Percentiles rank a stretch among this genome's conserved stretches.
Evolutionary conservation across 2,797 vertebrate species (phyloP).

Genomic region (Denticeps clupeoides): DNA sequence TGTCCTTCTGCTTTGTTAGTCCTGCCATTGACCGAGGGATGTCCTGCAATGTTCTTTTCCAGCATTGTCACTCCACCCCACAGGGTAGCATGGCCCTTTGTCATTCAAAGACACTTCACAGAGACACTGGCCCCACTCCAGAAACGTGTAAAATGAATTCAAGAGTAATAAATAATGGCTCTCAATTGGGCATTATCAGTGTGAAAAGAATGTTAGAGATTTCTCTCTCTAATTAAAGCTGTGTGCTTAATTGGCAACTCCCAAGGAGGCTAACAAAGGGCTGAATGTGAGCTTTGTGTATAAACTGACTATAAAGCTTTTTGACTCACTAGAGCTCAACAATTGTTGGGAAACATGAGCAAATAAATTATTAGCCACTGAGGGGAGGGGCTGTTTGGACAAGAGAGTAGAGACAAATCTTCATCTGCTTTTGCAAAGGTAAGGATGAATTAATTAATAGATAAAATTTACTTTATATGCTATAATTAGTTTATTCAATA

Average conservation of each 20-base stretch:
- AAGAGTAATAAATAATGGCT: slow-evolving; percentile 46
- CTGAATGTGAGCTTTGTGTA: slow-evolving; percentile 53
- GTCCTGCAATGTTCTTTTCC: slow-evolving; percentile 15
- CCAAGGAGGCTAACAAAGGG: slow-evolving; percentile 45
- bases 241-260: slow-evolving; percentile 51
- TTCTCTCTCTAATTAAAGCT: slow-evolving; percentile 41
- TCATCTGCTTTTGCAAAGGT: too few relatives aligned
- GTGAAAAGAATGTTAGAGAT: slow-evolving; percentile 41
- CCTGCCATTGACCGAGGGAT: slow-evolving; percentile 40
- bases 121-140: slow-evolving; percentile 35
- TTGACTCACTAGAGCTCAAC: slow-evolving; percentile 39
- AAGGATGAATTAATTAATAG: too few relatives aligned
- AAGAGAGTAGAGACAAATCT: slow-evolving; percentile 51
- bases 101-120: slow-evolving; percentile 22
- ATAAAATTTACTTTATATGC: too few relatives aligned
- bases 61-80: slow-evolving; percentile 22
- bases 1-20: slow-evolving; percentile 40
- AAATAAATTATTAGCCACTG: slow-evolving; percentile 57
- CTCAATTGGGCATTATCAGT: slow-evolving; percentile 45
- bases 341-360: slow-evolving; percentile 46
- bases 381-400: slow-evolving; percentile 45
- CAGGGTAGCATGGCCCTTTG: slow-evolving; percentile 10
- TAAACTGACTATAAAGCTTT: slow-evolving; percentile 45
- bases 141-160: slow-evolving; percentile 37
- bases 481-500: too few relatives aligned